A percentile compares a stretch with the other conserved stretches of the same genome.
phyloP scores from a whole-genome alignment of 1,140 invertebrate species.

The Penaeus indicus region DNA sequence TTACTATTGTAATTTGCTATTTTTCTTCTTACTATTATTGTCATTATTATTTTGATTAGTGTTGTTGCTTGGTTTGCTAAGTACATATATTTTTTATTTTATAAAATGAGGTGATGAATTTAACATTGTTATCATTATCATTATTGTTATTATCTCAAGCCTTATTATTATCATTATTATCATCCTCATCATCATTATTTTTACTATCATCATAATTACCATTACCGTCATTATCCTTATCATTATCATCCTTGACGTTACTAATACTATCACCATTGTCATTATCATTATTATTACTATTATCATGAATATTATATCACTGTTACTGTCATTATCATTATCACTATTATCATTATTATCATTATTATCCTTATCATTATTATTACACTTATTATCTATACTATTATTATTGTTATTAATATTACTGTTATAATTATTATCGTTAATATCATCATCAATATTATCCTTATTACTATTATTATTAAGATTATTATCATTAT shows the following conservation, averaged over 20 bases:
- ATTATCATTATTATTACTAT: neutral
- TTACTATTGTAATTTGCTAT: neutral
- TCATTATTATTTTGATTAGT: too few species aligned
- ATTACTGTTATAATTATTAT: neutral
- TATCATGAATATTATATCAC: neutral
- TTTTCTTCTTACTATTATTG: neutral
- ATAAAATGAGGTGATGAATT: too few species aligned
- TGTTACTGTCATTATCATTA: neutral
- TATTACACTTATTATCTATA: neutral
- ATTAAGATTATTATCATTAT: neutral
- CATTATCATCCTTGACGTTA: neutral
- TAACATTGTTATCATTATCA: too few species aligned
- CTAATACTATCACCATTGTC: neutral
- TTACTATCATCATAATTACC: too few species aligned
- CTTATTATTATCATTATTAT: neutral
- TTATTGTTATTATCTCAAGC: neutral
- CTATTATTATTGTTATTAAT: neutral
- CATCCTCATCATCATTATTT: neutral
- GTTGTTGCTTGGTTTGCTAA: too few species aligned
- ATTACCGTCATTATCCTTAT: neutral
- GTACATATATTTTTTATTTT: too few species aligned
- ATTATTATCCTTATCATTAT: neutral
- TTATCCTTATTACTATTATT: neutral
- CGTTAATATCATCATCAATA: neutral
- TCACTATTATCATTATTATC: neutral